These are phyloP conservation scores for Vireo griseus DNA, from an alignment of 2,797 vertebrate species.

Conservation along the genomic window DNA sequence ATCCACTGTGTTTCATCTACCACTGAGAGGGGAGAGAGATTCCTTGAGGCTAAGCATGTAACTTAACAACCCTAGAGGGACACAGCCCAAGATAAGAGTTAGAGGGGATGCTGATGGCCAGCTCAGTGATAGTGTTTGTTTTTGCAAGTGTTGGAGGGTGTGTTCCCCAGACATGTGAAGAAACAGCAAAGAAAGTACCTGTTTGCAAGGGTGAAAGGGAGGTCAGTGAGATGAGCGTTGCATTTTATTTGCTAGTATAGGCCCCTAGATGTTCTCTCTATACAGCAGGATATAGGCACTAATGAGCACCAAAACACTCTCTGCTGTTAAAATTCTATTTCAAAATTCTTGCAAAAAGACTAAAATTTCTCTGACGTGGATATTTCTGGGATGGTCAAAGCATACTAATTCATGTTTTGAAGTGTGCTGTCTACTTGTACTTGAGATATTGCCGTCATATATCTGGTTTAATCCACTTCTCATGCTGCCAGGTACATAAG, in stretches of 20 bases:
- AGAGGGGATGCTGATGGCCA: not conserved
- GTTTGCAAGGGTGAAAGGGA: slow-evolving; percentile 14
- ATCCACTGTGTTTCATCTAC: not conserved
- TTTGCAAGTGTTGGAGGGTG: not conserved
- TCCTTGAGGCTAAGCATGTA: not conserved
- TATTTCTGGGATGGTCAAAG: not conserved
- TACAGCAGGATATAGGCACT: not conserved
- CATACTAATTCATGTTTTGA: not conserved
- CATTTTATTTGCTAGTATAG: not conserved
- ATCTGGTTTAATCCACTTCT: not conserved
- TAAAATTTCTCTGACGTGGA: not conserved
- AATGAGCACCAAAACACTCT: not conserved
- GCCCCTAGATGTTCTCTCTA: not conserved
- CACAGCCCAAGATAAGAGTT: slow-evolving; percentile 11
- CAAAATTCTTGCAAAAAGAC: not conserved
- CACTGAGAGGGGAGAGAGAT: not conserved
- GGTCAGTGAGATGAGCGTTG: not conserved
- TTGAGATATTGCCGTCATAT: not conserved
- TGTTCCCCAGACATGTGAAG: not conserved
- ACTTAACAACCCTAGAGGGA: not conserved
- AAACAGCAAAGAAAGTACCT: slow-evolving; percentile 19
- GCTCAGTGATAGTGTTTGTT: not conserved
- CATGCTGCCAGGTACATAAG: not conserved
- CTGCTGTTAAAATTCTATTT: not conserved
- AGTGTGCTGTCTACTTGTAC: not conserved